Conservation (phyloP, 2,888 invertebrate species). For the Acanthosepion esculentum region DNA sequence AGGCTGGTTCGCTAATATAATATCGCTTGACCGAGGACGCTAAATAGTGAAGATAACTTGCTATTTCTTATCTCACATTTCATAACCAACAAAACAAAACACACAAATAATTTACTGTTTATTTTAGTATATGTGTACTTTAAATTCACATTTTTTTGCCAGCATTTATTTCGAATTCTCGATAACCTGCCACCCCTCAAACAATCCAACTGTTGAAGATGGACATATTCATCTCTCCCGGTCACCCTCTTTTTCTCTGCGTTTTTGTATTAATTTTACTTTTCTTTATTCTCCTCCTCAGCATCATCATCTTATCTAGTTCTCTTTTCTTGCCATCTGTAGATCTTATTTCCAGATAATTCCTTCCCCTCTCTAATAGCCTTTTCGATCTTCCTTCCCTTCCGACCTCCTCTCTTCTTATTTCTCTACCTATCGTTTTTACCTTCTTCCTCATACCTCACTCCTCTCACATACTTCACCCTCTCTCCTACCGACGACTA, state of each 20-base stretch:
- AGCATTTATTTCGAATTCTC: neutral
- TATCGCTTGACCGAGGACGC: neutral
- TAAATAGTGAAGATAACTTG: neutral
- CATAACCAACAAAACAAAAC: neutral
- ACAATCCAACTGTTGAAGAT: neutral
- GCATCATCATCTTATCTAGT: neutral
- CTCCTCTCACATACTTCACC: neutral
- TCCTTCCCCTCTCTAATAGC: neutral
- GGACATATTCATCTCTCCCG: neutral
- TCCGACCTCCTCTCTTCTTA: neutral
- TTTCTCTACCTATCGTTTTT: neutral
- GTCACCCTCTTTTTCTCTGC: neutral
- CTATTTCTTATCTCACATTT: neutral
- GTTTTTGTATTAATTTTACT: neutral
- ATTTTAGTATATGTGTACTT: neutral
- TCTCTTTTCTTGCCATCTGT: neutral
- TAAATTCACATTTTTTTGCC: neutral
- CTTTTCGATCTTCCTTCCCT: neutral
- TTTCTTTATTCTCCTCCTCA: neutral
- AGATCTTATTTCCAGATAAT: neutral
- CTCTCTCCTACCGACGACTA: constrained; percentile 52
- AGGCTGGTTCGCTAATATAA: neutral
- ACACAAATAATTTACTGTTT: neutral
- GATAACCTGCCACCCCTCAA: neutral
- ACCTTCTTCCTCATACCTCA: constrained; percentile 47